Conservation (phyloP, 2,113 vertebrate genomes). For the Silurus glanis region DNA sequence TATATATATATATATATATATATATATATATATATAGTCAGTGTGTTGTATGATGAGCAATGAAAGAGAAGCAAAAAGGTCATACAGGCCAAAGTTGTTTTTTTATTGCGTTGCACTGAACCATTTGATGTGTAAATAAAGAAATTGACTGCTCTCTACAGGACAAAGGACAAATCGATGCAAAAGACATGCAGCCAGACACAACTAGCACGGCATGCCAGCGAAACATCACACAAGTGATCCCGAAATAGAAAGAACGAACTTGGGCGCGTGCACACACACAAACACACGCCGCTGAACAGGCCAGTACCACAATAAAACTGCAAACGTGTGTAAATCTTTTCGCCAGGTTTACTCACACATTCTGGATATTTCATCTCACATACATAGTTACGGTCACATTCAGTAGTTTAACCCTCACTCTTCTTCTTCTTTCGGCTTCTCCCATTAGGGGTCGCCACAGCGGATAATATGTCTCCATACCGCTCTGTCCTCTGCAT, state of each 20-base stretch:
- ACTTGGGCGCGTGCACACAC: not conserved
- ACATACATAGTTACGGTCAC: not conserved
- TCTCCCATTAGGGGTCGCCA: no score
- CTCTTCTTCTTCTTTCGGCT: no score
- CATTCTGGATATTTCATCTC: not conserved
- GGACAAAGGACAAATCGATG: constrained; percentile 27
- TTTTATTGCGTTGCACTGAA: not conserved
- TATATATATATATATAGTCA: no score
- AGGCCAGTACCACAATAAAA: no score
- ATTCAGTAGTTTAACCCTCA: not conserved
- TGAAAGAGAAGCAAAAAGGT: not conserved
- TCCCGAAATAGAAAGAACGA: not conserved
- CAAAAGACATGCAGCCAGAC: not conserved
- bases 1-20: no score
- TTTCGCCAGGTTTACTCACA: no score
- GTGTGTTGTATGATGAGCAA: no score
- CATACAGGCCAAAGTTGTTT: no score
- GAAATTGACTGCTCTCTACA: not conserved
- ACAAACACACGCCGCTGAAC: no score
- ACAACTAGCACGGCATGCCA: not conserved
- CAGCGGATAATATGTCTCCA: no score
- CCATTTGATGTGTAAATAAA: constrained; percentile 16
- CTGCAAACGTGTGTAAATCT: no score
- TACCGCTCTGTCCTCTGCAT: no score
- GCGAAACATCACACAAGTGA: not conserved